Base-by-base conservation (phyloP, 2,113 vertebrate species). In the Macaca mulatta region DNA sequence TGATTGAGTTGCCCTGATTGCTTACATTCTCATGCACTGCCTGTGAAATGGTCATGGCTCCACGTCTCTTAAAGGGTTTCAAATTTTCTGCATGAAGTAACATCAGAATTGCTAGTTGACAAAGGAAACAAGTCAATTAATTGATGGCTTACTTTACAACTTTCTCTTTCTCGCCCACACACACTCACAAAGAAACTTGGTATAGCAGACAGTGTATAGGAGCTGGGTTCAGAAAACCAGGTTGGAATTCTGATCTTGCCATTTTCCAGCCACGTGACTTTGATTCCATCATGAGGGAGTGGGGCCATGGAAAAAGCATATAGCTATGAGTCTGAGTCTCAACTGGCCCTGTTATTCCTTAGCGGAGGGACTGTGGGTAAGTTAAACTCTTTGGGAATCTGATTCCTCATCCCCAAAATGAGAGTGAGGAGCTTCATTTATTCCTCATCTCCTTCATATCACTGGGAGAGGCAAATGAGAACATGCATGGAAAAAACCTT, bases 241-340 rank as follows among this genome's bases (percentile, higher is more conserved):
- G 20, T 25, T 79, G 25, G 35, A 84, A 72, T 27, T 35, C 35
- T 79, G 72, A 13, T 4, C 64, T 55, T 74, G 22, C 17, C n/a
- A 23, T 40, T 59, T 67, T 27, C 22, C 17, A n/a, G 67, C 18
- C 72, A 45, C 16, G 35, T 16, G 43, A 11, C 7, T 75, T 80
- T 87, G 55, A 32, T 18, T 32, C 61, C 40, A 48, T 22, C 0
- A 1, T 2, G 23, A 78, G 30, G 4, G 0, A 0, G 17, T 9
- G 57, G 52, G 25, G 35, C 40, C 8, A 9, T 25, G 78, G 13
- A 45, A 85, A 70, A 14, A 18, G 13, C 27, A 35, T 8, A 52
- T 43, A 35, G 5, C 45, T 52, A 1, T 52, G 35, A 81, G 18
- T 52, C 13, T 27, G 43, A 61, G 52, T 6, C 45, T n/a, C 38